These are phyloP conservation scores for Cryptocephalus moraei DNA, from an alignment of 2,888 invertebrate species.

Conservation along the genomic window DNA sequence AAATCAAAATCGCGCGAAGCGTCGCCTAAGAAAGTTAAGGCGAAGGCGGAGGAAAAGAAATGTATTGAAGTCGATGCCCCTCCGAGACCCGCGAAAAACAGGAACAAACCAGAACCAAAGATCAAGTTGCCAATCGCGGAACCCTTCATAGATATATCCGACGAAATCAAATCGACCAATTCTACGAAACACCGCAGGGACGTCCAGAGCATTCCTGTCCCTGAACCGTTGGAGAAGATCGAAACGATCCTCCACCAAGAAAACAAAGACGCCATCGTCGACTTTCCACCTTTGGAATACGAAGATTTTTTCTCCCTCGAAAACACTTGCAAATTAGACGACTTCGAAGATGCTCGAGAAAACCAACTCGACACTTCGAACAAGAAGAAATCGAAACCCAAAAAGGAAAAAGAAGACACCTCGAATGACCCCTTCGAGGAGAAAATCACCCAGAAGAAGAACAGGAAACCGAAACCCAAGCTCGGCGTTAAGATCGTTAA, in stretches of 20 bases:
- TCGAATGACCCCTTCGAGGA: conserved; percentile 17
- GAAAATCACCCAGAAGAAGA: conserved; percentile 22
- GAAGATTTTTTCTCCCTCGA: conserved; percentile 23
- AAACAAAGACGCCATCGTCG: conserved; percentile 5
- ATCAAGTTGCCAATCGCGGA: neutral
- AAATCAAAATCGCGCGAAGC: conserved; percentile 10
- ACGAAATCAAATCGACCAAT: conserved; percentile 6
- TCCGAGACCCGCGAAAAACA: neutral
- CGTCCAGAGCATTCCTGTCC: neutral
- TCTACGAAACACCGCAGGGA: conserved; percentile 3
- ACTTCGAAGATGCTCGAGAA: conserved; percentile 24
- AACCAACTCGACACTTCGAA: conserved; percentile 8
- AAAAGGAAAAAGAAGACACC: conserved; percentile 6
- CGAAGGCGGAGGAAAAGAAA: conserved; percentile 1
- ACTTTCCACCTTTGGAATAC: conserved; percentile 20
- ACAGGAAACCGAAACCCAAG: conserved; percentile 34
- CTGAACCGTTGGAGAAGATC: conserved; percentile 3
- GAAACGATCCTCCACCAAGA: neutral
- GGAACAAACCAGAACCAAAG: neutral
- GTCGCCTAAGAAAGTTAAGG: conserved; percentile 5
- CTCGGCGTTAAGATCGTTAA: conserved; percentile 32
- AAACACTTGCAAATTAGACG: conserved; percentile 17
- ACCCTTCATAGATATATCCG: neutral
- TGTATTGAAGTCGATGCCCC: neutral
- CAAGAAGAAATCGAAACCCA: conserved; percentile 4